Evolutionary conservation across 2,888 invertebrate species (phyloP).

Genomic region (Cepaea hortensis): DNA sequence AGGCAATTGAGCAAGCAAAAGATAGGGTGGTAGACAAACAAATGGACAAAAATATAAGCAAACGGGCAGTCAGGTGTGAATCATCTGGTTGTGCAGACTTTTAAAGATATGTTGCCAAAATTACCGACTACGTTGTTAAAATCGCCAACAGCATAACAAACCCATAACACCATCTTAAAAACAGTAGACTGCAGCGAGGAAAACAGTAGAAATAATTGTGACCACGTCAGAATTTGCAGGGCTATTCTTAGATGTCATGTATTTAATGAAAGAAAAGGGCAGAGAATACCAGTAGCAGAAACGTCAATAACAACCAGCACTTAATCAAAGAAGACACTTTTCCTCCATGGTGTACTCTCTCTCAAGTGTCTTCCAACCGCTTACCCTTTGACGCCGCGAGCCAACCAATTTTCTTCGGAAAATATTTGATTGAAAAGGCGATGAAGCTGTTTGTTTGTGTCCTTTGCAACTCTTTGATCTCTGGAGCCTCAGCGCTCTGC

Average conservation of each 20-base stretch:
- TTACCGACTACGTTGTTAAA: too few species aligned
- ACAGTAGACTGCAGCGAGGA: too few species aligned
- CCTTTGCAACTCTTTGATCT: constrained; percentile 31
- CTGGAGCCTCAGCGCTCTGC: neutral
- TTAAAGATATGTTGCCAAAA: too few species aligned
- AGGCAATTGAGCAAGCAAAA: too few species aligned
- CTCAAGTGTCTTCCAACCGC: constrained; percentile 24
- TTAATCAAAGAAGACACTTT: constrained; percentile 23
- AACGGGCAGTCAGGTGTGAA: too few species aligned
- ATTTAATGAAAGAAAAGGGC: neutral
- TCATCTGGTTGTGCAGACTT: too few species aligned
- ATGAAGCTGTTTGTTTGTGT: constrained; percentile 37
- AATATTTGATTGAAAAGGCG: constrained; percentile 28
- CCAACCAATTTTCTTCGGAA: constrained; percentile 35
- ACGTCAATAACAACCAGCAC: neutral
- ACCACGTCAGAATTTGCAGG: neutral
- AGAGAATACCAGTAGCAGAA: too few species aligned
- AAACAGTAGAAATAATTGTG: too few species aligned
- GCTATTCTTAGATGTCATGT: neutral
- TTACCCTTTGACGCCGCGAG: constrained; percentile 29
- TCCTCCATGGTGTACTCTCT: neutral
- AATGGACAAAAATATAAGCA: too few species aligned
- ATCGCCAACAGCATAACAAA: too few species aligned
- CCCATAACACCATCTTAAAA: too few species aligned
- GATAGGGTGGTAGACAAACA: too few species aligned